Conservation (phyloP, 92 coral and sea anemone species). For the Micromussa lordhowensis region DNA sequence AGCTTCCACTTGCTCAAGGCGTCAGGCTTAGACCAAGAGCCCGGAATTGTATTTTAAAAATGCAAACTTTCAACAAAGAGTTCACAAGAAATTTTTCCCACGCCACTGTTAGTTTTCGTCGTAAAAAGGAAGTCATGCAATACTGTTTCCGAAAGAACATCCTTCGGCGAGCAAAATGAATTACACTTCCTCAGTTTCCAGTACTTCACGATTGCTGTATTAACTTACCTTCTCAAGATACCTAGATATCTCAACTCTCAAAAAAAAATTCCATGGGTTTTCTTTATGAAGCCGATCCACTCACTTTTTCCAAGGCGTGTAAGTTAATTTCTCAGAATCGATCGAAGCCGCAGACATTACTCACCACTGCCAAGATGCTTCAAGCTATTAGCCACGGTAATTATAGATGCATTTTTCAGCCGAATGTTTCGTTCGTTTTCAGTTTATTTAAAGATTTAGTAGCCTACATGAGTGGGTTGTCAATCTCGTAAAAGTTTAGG, state of each 20-base stretch:
- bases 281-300: background rate
- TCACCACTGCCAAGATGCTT: background rate
- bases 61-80: background rate
- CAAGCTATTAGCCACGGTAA: background rate
- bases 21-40: background rate
- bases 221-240: background rate
- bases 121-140: background rate
- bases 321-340: background rate
- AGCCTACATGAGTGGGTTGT: background rate
- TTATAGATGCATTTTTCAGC: background rate
- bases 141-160: background rate
- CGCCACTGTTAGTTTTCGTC: background rate
- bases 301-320: background rate
- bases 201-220: background rate
- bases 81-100: background rate
- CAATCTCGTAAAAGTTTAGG: background rate
- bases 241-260: background rate
- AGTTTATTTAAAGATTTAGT: conserved; percentile 1
- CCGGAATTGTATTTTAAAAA: background rate
- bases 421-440: background rate
- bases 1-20: background rate
- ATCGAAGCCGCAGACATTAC: background rate
- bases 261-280: background rate
- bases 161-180: background rate
- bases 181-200: background rate